Evolutionary conservation across 2,113 vertebrate genomes (phyloP), one percentile per base, ranked within the genome.

Genomic region (Etheostoma cragini): DNA sequence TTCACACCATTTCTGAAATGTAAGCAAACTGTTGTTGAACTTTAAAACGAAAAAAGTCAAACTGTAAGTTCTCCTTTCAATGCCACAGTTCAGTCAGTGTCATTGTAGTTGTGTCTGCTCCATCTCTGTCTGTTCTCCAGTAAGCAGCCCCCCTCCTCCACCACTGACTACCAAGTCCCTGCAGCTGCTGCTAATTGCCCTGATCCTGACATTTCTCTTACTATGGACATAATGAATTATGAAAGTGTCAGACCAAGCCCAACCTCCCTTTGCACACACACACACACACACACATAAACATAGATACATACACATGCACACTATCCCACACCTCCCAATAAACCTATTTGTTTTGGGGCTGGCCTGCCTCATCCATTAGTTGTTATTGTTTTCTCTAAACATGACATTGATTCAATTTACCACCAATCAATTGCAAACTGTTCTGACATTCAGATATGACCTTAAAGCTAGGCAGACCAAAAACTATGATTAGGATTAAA

Each of bases 391-490:
- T 98, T 97, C 95, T 96, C 95, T 94, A 96, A 97, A 97, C 97
- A 97, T 98, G 97, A 97, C 97, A 99, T 99, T 98, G 98, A 99
- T 99, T 99, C 96, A 97, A 97, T 98, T 98, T 97, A 98, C 95
- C 96, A 95, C 94, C 96, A 97, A 99, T 99, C 98, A 98, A 99
- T 99, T 97, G 97, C 94, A 96, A 97, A 97, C 96, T 96, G 95
- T 97, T 97, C 96, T 97, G 98, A 99, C 98, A 99, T 99, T 99
- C 97, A 97, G 96, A 98, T 97, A 96, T 99, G 98, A 99, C 98
- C 98, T 99, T 99, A 99, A 98, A 97, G 96, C 97, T 94, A 94
- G 97, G 95, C 95, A 95, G 96, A 97, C 96, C 96, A 95, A 97
- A 96, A 98, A 96, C 97, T 97, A 97, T 98, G 97, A 98, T 97